Percentiles rank a stretch among this genome's conserved stretches.
These are phyloP conservation scores for Pygoscelis adeliae DNA, from an alignment of 2,113 vertebrate species.

Conservation along the genomic window DNA sequence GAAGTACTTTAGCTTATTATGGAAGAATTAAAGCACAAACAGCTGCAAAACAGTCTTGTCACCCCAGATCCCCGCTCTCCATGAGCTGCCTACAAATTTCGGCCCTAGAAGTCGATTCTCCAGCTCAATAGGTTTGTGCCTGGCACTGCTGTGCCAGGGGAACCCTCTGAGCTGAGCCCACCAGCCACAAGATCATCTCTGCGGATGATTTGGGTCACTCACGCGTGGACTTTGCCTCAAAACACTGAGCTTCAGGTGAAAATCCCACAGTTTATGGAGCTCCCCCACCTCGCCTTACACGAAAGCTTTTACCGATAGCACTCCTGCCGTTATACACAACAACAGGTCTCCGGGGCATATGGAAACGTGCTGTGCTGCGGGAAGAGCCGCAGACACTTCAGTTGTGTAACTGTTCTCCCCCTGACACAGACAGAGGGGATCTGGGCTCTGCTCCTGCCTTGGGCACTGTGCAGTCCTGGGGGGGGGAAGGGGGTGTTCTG, in stretches of 20 bases:
- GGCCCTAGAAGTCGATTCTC: not conserved
- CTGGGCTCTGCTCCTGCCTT: not conserved
- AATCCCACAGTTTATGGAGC: not conserved
- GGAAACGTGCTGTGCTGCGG: not conserved
- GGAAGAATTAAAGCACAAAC: not conserved
- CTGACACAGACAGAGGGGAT: not conserved
- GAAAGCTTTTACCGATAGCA: not conserved
- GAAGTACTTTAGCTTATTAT: not conserved
- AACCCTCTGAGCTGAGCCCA: not conserved
- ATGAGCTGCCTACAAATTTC: accelerated
- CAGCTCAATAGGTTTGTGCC: not conserved
- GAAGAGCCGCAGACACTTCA: not conserved
- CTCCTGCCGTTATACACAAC: accelerated
- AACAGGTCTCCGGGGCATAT: not conserved
- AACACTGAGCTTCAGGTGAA: not conserved
- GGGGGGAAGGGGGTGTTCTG: accelerated
- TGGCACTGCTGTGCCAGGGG: not conserved
- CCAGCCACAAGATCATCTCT: not conserved
- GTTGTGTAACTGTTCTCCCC: not conserved
- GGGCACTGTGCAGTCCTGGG: not conserved
- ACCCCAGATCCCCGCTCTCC: not conserved
- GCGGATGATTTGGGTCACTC: not conserved
- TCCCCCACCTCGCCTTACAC: too few relatives aligned
- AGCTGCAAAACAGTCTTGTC: not conserved
- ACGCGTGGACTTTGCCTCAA: accelerated